phyloP scores from a whole-genome alignment of 2,888 invertebrate genomes.

The Cosmopolites sordidus region DNA sequence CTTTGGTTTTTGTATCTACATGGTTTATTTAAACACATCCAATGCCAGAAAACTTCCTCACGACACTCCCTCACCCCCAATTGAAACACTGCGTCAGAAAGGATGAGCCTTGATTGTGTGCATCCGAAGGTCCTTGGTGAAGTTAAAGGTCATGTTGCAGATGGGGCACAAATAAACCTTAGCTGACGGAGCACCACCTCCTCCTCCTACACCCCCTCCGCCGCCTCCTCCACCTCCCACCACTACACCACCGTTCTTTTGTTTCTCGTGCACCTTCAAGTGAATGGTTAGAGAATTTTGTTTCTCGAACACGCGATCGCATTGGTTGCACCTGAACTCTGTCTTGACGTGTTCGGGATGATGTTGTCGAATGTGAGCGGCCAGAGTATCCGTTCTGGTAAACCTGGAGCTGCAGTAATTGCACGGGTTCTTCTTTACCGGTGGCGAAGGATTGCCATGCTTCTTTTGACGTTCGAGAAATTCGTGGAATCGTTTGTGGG shows the following conservation, averaged over 20 bases:
- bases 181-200: slow-evolving; percentile 41
- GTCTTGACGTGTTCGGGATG: slow-evolving; percentile 50
- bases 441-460: slow-evolving; percentile 31
- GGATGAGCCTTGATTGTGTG: slow-evolving; percentile 46
- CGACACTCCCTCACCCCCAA: background rate
- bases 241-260: slow-evolving; percentile 36
- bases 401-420: slow-evolving; percentile 61
- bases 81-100: slow-evolving; percentile 36
- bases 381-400: slow-evolving; percentile 59
- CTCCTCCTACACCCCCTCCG: slow-evolving; percentile 3
- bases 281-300: slow-evolving; percentile 61
- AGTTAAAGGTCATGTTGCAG: slow-evolving; percentile 49
- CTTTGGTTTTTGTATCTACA: too few relatives aligned
- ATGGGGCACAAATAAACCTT: slow-evolving; percentile 54
- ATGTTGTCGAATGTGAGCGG: slow-evolving; percentile 61
- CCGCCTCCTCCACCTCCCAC: slow-evolving; percentile 38
- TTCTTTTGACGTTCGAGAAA: slow-evolving; percentile 42
- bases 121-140: slow-evolving; percentile 44
- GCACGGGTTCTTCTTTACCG: slow-evolving; percentile 51
- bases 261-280: slow-evolving; percentile 57
- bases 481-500: slow-evolving; percentile 53
- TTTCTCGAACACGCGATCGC: slow-evolving; percentile 60
- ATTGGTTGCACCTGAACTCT: slow-evolving; percentile 58
- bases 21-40: too few relatives aligned
- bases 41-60: too few relatives aligned